Percentiles rank a stretch among this genome's conserved stretches.
These are phyloP conservation scores for Adelphocoris suturalis DNA, from an alignment of 2,888 invertebrate species.

Conservation along the genomic window DNA sequence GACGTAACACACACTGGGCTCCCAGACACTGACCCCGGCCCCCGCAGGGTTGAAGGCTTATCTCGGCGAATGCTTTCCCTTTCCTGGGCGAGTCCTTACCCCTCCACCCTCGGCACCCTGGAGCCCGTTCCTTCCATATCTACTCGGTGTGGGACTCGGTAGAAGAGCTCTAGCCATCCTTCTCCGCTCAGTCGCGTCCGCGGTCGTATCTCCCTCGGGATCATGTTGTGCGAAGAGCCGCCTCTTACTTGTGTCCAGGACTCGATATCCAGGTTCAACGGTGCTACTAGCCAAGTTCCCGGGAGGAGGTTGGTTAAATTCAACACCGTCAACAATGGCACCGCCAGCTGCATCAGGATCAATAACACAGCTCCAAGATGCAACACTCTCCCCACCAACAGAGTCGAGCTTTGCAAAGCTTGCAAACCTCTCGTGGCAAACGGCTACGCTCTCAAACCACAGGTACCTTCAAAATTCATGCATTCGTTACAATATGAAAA, in stretches of 20 bases:
- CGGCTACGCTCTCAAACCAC: conserved; percentile 15
- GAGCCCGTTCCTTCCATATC: conserved; percentile 4
- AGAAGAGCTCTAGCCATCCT: neutral
- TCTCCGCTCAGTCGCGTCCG: neutral
- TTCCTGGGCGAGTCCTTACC: conserved; percentile 39
- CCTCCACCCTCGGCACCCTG: conserved; percentile 17
- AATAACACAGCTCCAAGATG: conserved; percentile 55
- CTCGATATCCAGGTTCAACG: conserved; percentile 54
- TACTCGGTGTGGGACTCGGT: neutral
- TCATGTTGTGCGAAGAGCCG: conserved; percentile 70
- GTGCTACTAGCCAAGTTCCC: conserved; percentile 44
- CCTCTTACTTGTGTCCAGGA: conserved; percentile 36
- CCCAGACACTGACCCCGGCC: conserved; percentile 60
- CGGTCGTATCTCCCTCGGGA: neutral
- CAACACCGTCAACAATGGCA: conserved; percentile 60
- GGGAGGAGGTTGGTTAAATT: conserved; percentile 62
- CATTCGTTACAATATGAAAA: too few species aligned
- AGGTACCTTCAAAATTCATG: neutral
- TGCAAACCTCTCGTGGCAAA: conserved; percentile 56
- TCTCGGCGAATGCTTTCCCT: conserved; percentile 49
- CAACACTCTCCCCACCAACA: conserved; percentile 43
- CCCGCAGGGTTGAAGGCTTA: conserved; percentile 12
- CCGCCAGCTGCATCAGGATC: conserved; percentile 41
- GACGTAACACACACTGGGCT: neutral
- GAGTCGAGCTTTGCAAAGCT: conserved; percentile 61